Evolutionary conservation across 2,888 invertebrate species (phyloP).

Genomic region (Criorhina ranunculi): DNA sequence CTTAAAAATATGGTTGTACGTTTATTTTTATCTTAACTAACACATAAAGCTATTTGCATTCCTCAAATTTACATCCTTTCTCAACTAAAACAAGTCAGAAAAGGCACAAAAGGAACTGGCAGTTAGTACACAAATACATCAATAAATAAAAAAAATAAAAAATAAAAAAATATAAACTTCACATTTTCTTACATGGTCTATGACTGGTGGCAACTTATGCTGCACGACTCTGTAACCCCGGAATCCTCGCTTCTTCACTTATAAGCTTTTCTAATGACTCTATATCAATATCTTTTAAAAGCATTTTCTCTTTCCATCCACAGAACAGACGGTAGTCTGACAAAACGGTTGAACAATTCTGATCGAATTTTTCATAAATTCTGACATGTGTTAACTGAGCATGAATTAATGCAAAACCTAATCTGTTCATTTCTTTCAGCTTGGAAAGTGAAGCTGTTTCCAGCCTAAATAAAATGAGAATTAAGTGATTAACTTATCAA

Average conservation of each 20-base stretch:
- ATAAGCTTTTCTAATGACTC: not conserved
- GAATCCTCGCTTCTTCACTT: not conserved
- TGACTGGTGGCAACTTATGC: not conserved
- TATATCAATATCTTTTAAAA: slow-evolving; percentile 17
- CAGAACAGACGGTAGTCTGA: slow-evolving; percentile 25
- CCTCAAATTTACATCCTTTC: slow-evolving; percentile 6
- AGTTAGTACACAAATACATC: slow-evolving; percentile 19
- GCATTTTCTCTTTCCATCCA: slow-evolving; percentile 34
- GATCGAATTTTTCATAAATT: slow-evolving; percentile 45
- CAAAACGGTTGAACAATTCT: slow-evolving; percentile 21
- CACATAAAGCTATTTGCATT: slow-evolving; percentile 29
- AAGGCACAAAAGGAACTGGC: slow-evolving; percentile 33
- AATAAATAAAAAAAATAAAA: slow-evolving; percentile 16
- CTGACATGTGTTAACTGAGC: slow-evolving; percentile 23
- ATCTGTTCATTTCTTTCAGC: slow-evolving; percentile 23
- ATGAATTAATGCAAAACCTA: slow-evolving; percentile 22
- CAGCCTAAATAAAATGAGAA: slow-evolving; percentile 1
- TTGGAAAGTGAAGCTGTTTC: slow-evolving; percentile 11
- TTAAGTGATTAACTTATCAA: not conserved
- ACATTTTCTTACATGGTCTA: slow-evolving; percentile 15
- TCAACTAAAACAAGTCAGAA: not conserved
- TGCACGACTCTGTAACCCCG: not conserved
- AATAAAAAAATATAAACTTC: slow-evolving; percentile 25
- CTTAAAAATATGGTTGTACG: slow-evolving; percentile 9
- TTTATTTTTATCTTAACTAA: slow-evolving; percentile 23